Evolutionary conservation across 2,113 vertebrate species (phyloP), one percentile per base, ranked within the genome.

Genomic region (Pseudorectes ferrugineus): DNA sequence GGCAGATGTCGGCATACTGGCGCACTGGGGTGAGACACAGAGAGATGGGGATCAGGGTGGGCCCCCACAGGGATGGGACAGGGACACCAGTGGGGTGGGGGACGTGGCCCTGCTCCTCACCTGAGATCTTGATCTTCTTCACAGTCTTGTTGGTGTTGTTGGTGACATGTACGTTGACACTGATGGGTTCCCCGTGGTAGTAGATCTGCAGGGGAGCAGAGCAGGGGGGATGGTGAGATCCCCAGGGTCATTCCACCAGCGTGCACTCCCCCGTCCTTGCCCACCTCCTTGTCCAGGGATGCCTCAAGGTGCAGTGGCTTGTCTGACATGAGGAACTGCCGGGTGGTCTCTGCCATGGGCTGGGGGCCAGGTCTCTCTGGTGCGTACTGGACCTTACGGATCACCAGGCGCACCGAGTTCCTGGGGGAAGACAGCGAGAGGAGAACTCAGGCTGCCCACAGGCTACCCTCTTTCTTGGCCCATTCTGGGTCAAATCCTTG

Each of bases 61-160:
- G 43, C 5, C 21, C 28, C 12, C 12, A 1, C 0, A 0, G 48
- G 25, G 33, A 23, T 9, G 1, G 25, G 21, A 61, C 19, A 3
- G 2, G 29, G 14, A 62, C 33, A 70, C 35, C 40, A 68, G 10
- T 17, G 31, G 18, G 3, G 35, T 26, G 18, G 35, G 4, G 28
- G 20, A 19, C 1, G 0, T 2, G 0, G 18, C 33, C 46, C 14
- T 11, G 3, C 10, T 15, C 42, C 58, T 78, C 66, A 99, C 99
- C 99, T 80, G 99, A 99, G 94, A 99, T 99, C 95, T 99, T 99
- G 91, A 99, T 99, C 98, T 99, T 99, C 98, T 99, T 99, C 94
- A 99, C 99, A 0, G 98, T 99, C 98, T 99, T 99, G 98, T 99
- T 99, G 96, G 99, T 99, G 97, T 99, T 99, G 98, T 99, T 99